Percentiles rank a stretch among this genome's conserved stretches.
These are phyloP conservation scores for Calameuta idolon DNA, from an alignment of 2,888 invertebrate species.

Conservation along the genomic window DNA sequence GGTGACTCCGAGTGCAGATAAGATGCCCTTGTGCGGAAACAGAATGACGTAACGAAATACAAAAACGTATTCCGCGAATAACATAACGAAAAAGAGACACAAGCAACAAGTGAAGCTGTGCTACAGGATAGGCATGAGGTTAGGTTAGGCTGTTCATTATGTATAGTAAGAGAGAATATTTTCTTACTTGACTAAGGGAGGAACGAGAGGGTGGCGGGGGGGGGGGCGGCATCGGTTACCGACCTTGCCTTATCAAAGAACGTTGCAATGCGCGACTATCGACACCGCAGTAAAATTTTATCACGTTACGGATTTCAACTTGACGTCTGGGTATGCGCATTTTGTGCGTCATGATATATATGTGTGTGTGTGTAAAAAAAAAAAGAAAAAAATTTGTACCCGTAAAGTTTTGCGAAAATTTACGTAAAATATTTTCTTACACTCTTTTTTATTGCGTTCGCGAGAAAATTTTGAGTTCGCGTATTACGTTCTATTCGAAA, in stretches of 20 bases:
- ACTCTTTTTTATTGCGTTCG: too few species aligned
- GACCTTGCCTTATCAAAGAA: constrained; percentile 47
- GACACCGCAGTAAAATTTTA: constrained; percentile 45
- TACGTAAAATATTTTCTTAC: too few species aligned
- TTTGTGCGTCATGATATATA: background rate
- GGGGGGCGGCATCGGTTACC: constrained; percentile 43
- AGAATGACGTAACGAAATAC: background rate
- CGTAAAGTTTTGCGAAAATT: too few species aligned
- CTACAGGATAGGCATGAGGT: background rate
- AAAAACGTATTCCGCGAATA: background rate
- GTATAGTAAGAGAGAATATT: background rate
- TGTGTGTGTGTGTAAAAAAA: too few species aligned
- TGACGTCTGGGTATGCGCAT: constrained; percentile 35
- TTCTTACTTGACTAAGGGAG: background rate
- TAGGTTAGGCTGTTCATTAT: too few species aligned
- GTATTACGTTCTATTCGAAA: background rate
- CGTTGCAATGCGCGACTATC: constrained; percentile 47
- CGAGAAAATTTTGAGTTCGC: background rate
- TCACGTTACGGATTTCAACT: constrained; percentile 41
- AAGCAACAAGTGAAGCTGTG: background rate
- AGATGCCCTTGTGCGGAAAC: background rate
- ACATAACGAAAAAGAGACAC: background rate
- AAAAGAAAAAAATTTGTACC: too few species aligned
- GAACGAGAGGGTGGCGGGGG: constrained; percentile 18
- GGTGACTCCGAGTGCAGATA: background rate